Evolutionary conservation across 2,113 vertebrate species (phyloP).

Genomic region (Ceratotherium simum): DNA sequence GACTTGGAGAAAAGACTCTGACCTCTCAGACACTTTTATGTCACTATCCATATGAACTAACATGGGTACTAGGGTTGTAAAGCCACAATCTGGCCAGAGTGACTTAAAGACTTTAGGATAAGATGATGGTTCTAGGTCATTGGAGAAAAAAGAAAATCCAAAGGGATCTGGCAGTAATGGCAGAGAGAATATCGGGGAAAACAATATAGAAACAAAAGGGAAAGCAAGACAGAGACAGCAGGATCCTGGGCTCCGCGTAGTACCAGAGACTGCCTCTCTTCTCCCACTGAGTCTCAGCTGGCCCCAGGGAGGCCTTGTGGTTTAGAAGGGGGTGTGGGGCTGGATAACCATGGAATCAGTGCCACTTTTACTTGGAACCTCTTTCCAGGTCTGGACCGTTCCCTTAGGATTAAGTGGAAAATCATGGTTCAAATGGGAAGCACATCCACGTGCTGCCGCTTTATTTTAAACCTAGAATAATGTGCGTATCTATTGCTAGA

Average conservation of each 20-base stretch:
- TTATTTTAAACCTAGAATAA: constrained; percentile 10
- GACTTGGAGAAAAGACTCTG: background rate
- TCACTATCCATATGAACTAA: background rate
- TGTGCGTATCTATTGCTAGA: background rate
- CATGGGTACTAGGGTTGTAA: background rate
- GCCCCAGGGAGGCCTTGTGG: background rate
- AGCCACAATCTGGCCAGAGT: background rate
- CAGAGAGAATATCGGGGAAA: background rate
- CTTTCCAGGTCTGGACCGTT: background rate
- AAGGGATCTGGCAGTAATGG: background rate
- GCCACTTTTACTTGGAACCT: background rate
- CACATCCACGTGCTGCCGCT: background rate
- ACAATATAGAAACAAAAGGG: background rate
- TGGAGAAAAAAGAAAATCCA: background rate
- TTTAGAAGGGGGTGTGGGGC: background rate
- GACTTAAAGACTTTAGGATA: background rate
- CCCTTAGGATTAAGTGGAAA: background rate
- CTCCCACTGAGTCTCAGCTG: background rate
- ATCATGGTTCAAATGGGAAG: background rate
- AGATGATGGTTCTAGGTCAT: background rate
- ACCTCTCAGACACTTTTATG: background rate
- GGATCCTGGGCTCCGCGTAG: background rate
- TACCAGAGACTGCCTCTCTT: background rate
- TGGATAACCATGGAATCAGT: background rate
- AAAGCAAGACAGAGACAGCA: background rate